Base-by-base conservation (phyloP, 2,113 vertebrate species). In the Sebastes fasciatus region DNA sequence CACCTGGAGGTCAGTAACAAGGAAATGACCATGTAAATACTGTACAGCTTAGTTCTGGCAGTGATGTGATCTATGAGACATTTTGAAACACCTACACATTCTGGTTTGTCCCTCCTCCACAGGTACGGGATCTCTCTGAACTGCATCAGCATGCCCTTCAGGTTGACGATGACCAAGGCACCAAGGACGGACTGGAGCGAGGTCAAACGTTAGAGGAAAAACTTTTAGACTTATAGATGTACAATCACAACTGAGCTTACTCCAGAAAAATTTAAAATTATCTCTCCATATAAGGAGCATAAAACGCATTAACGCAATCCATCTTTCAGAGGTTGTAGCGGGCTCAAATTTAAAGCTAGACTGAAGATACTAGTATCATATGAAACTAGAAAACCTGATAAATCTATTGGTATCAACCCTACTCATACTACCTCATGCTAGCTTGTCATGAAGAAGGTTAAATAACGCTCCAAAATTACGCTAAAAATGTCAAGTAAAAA, bases 121-220 rank as follows among this genome's bases (percentile, higher is more conserved):
- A 98, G 87, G 86, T 95, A 86, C 8, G 88, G 77, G 45, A 98
- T 79, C 82, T 97, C 96, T 77, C 85, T 87, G 87, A 98, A 95
- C 93, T 98, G 97, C 96, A 97, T 96, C 91, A 98, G 92, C 97
- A 98, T 98, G 89, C 97, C 97, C 86, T 98, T 98, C 82, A 98
- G 90, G 90, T 98, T 98, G 67, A 97, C 96, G 19, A 98, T 95
- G 26, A 97, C 96, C 82, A 98, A 91, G 51, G 97, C 97, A 14
- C 96, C 96, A 79, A 98, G 94, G 64, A 98, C 96, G 9, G 97
- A 97, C 97, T 98, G 94, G 11, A 14, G 5, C 21, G 11, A 74
- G 43, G 52, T 11, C 12, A 62, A 42, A 43, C 48, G 52, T 51
- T 34, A 8, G 12, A 34, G 8, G 4, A 40, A 21, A 49, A 45